Evolutionary conservation across 2,888 invertebrate species (phyloP), one percentile per base, ranked within the genome.

Genomic region (Thymelicus acteon): DNA sequence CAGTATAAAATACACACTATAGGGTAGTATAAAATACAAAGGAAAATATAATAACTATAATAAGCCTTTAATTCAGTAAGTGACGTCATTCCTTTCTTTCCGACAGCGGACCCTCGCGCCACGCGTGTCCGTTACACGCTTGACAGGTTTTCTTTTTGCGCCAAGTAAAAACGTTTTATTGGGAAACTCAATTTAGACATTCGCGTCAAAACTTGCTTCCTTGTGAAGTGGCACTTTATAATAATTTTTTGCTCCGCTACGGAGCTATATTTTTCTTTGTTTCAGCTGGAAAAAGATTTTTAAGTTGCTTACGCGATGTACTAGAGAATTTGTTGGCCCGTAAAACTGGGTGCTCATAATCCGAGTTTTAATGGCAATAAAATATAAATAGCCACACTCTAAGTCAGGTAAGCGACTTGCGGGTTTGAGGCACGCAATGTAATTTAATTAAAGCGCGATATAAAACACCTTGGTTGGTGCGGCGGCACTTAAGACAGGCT

Each of bases 381-480:
- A 79, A 73, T 73, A 72, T 72, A 75, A 75, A 73, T 73, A 74
- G 64, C 73, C 74, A 71, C 61, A 73, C 73, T 72, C 68, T 73
- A 75, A 73, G 70, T 73, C 74, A 72, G 68, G 64, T 65, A 65
- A 65, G 73, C 73, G 73, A 72, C 80, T 84, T 85, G 86, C 81
- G 87, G 88, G 80, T 88, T 85, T 82, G 76, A 77, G 80, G 83
- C 85, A 89, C 89, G 88, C 86, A 80, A 86, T 81, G 85, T 89
- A 87, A 90, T 91, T 91, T 90, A 90, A 91, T 91, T 90, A 91
- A 88, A 82, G 83, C 82, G 77, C 80, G 78, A 82, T 86, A 87
- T 88, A 88, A 88, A 89, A 89, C 85, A 87, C 82, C 79, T 82
- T 79, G 80, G 81, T 84, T 77, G 77, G 72, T 77, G 80, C 79